A percentile compares a stretch with the other conserved stretches of the same genome.
These are phyloP conservation scores for Ophraella communa DNA, from an alignment of 2,888 invertebrate genomes.

Conservation along the genomic window DNA sequence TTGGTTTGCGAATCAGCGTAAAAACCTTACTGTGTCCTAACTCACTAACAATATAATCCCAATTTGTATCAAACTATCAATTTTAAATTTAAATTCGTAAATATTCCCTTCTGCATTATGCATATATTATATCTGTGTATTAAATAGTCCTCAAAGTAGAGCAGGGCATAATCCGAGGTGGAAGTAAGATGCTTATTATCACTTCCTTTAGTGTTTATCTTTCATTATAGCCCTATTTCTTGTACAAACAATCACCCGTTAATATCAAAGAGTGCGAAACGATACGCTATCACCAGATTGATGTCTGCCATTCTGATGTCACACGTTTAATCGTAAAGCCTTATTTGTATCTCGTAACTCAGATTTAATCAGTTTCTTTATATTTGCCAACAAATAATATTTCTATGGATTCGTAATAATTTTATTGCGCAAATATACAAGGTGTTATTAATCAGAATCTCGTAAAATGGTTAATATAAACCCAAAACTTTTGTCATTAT, in stretches of 20 bases:
- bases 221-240: slow-evolving; percentile 49
- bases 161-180: slow-evolving; percentile 14
- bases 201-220: slow-evolving; percentile 49
- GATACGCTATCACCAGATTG: background rate
- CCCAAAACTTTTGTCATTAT: no score
- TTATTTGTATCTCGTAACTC: background rate
- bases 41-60: no score
- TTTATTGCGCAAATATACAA: background rate
- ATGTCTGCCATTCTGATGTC: background rate
- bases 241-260: slow-evolving; percentile 47
- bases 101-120: background rate
- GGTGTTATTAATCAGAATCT: background rate
- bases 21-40: no score
- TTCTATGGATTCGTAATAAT: background rate
- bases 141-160: slow-evolving; percentile 2
- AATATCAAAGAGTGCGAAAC: slow-evolving; percentile 29
- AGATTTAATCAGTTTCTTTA: background rate
- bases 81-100: no score
- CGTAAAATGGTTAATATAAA: no score
- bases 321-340: background rate
- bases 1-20: no score
- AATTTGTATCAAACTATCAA: no score
- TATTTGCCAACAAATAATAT: background rate
- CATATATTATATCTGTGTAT: background rate
- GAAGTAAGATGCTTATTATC: slow-evolving; percentile 45